A percentile compares a stretch with the other conserved stretches of the same genome.
phyloP scores from a whole-genome alignment of 2,888 invertebrate species.

The Apamea crenata region DNA sequence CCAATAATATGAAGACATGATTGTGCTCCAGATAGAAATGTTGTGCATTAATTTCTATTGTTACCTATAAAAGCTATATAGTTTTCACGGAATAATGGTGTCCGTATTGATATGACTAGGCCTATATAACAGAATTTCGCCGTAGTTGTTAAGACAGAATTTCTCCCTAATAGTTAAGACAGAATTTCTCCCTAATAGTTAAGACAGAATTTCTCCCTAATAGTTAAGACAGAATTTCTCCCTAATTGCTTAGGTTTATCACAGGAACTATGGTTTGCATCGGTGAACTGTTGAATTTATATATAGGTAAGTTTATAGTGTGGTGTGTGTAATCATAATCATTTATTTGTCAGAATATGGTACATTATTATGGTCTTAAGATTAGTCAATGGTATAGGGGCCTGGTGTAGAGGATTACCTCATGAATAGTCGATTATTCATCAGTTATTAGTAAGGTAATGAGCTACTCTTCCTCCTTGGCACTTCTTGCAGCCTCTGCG shows the following conservation, averaged over 20 bases:
- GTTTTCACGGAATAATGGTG: slow-evolving; percentile 6
- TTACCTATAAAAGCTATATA: neutral
- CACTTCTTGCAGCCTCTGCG: neutral
- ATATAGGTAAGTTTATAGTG: neutral
- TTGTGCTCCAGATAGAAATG: slow-evolving; percentile 18
- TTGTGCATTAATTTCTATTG: slow-evolving; percentile 18
- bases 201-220: neutral
- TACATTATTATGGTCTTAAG: neutral
- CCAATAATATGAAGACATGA: slow-evolving; percentile 24
- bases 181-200: neutral
- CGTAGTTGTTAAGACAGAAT: neutral
- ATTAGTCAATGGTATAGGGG: neutral
- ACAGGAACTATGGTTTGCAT: neutral
- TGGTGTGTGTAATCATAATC: neutral
- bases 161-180: neutral
- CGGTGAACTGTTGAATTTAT: neutral
- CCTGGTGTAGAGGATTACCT: neutral
- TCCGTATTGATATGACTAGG: neutral
- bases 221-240: neutral
- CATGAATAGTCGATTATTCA: slow-evolving; percentile 25
- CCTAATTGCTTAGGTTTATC: neutral
- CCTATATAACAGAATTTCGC: neutral
- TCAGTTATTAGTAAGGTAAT: neutral
- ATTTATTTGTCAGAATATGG: neutral
- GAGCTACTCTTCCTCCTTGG: neutral